Base-by-base conservation (phyloP, 1,140 invertebrate species). In the Ditylenchus dipsaci region DNA sequence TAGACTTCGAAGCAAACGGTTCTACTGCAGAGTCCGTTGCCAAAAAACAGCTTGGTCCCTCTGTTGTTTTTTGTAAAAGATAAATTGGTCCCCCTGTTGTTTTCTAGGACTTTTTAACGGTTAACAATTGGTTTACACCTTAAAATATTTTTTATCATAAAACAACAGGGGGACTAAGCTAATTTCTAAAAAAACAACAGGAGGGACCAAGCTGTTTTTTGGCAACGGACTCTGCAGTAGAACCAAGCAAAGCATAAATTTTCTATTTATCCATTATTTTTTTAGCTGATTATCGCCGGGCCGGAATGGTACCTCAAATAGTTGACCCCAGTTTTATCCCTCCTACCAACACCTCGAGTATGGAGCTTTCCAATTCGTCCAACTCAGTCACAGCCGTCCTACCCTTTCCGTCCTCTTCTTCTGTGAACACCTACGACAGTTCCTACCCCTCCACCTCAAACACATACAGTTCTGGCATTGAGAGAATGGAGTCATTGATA, bases 251-350 rank as follows among this genome's bases (percentile, higher is more conserved):
- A n/a, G n/a, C n/a, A n/a, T n/a, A n/a, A n/a, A n/a, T n/a, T n/a
- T n/a, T 56, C 59, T 23, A 33, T 53, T 30, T 0, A 67, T 38
- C 1, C 9, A 13, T 27, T 38, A 30, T 8, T 68, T 64, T 64
- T 68, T 68, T 45, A 69, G 59, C 29, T 9, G 69, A 71, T 33
- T 70, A 69, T 56, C 53, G 47, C 26, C 61, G 66, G 23, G 61
- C 57, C 29, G 69, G 61, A 5, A 26, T 70, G 56, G 26, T 27
- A 7, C 68, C 68, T 1, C 67, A 38, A 23, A 63, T 26, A n/a
- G 27, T 65, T 17, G 21, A 59, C 65, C 38, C 30, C 19, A 53
- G 23, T 53, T 30, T 71, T n/a, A 33, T 21, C 13, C 47, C 65
- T 9, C 67, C 68, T 60, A 69, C 23, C 68, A 33, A 17, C 45